A percentile compares a stretch with the other conserved stretches of the same genome.
These are phyloP conservation scores for Chrysemys picta DNA, from an alignment of 2,113 vertebrate genomes.

Conservation along the genomic window DNA sequence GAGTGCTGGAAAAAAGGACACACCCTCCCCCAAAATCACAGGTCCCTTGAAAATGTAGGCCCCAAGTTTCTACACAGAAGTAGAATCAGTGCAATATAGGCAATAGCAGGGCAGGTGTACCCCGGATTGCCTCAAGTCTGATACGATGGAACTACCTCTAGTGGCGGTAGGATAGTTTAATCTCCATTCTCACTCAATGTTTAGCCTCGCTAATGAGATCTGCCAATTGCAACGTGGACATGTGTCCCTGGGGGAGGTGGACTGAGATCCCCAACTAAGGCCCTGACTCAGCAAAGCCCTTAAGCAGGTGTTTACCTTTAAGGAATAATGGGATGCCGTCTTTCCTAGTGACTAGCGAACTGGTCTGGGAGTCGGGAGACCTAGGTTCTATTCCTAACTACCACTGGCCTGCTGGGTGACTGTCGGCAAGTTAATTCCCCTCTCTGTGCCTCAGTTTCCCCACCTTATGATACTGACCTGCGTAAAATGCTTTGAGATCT, in stretches of 20 bases:
- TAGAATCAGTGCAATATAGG: background rate
- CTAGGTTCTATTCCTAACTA: background rate
- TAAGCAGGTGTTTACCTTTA: background rate
- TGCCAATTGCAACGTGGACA: fast-evolving
- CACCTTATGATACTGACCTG: background rate
- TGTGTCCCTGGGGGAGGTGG: background rate
- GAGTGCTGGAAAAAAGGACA: no score
- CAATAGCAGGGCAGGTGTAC: background rate
- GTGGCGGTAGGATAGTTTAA: background rate
- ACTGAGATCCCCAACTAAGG: background rate
- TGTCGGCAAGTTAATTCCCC: background rate
- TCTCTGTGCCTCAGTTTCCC: background rate
- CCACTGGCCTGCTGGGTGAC: background rate
- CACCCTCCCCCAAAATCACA: no score
- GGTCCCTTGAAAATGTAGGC: no score
- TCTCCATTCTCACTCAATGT: background rate
- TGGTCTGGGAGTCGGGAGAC: background rate
- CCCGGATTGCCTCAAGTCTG: background rate
- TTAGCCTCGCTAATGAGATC: background rate
- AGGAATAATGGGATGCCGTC: background rate
- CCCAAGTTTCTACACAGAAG: background rate
- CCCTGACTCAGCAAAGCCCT: background rate
- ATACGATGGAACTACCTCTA: background rate
- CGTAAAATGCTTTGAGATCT: background rate
- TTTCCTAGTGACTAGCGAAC: background rate